Percentiles rank a stretch among this genome's conserved stretches.
Conservation (phyloP, 2,797 vertebrate genomes). For the Kryptolebias ocellatus region DNA sequence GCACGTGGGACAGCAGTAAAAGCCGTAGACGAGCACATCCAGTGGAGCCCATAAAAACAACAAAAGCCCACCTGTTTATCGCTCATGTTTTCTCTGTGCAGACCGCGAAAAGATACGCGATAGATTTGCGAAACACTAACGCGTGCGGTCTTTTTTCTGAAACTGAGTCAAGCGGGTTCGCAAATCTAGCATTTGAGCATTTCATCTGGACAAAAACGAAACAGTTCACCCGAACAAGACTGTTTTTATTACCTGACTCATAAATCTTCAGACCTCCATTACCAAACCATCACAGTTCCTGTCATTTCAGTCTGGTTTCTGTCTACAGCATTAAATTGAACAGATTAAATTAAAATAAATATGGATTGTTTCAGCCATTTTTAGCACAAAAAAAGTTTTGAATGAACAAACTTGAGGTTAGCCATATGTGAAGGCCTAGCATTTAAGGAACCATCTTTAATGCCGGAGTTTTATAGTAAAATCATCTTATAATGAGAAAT, state of each 20-base stretch:
- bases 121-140: neutral
- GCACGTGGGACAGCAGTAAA: constrained; percentile 8
- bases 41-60: constrained; percentile 47
- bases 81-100: constrained; percentile 23
- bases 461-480: too few relatives aligned
- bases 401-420: too few relatives aligned
- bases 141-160: neutral
- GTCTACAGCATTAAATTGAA: neutral
- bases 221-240: constrained; percentile 4
- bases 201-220: neutral
- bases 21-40: constrained; percentile 11
- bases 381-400: too few relatives aligned
- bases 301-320: too few relatives aligned
- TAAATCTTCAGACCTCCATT: neutral
- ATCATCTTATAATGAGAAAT: too few relatives aligned
- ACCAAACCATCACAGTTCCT: neutral
- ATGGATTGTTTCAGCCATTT: too few relatives aligned
- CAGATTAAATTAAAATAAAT: too few relatives aligned
- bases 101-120: neutral
- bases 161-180: constrained; percentile 40
- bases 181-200: constrained; percentile 23
- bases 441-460: too few relatives aligned
- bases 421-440: too few relatives aligned
- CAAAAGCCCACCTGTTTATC: constrained; percentile 41
- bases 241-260: too few relatives aligned